Evolutionary conservation across 1,140 invertebrate genomes (phyloP).

Genomic region (Pseudobourletiella spinata): DNA sequence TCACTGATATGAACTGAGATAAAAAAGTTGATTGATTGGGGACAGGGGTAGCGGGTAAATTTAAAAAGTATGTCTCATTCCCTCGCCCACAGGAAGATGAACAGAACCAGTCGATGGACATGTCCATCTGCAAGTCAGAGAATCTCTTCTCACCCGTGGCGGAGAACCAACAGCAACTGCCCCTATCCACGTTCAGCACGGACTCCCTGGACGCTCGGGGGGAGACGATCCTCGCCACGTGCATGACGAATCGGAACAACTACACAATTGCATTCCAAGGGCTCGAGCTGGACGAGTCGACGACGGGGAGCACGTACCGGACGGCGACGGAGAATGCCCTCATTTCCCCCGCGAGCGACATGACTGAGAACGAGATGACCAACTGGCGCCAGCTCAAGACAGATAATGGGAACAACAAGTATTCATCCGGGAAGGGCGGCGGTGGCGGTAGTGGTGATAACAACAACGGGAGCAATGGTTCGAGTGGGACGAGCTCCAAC

Average conservation of each 20-base stretch:
- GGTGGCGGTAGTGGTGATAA: slow-evolving; percentile 1
- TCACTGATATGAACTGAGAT: too few species aligned
- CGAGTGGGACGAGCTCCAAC: slow-evolving; percentile 13
- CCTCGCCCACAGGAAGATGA: slow-evolving; percentile 53
- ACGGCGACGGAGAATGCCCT: slow-evolving; percentile 8
- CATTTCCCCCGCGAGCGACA: slow-evolving; percentile 5
- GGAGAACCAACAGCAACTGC: slow-evolving; percentile 57
- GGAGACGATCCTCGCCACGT: slow-evolving; percentile 67
- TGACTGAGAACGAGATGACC: slow-evolving; percentile 24
- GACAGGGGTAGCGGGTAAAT: too few species aligned
- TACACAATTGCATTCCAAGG: slow-evolving; percentile 85
- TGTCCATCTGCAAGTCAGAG: slow-evolving; percentile 82
- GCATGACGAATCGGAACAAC: slow-evolving; percentile 84
- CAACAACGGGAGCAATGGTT: slow-evolving; percentile 11
- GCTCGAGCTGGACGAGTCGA: slow-evolving; percentile 43
- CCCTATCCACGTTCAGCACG: slow-evolving; percentile 64
- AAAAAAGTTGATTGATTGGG: too few species aligned
- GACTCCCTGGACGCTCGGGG: slow-evolving; percentile 73
- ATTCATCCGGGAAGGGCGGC: not conserved
- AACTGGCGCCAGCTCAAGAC: slow-evolving; percentile 26
- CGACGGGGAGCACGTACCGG: slow-evolving; percentile 20
- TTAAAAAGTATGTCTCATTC: too few species aligned
- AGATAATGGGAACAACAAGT: slow-evolving; percentile 1
- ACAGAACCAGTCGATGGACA: slow-evolving; percentile 59
- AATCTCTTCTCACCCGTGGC: slow-evolving; percentile 76